phyloP scores from a whole-genome alignment of 2,113 vertebrate species.

The Coreoperca whiteheadi region DNA sequence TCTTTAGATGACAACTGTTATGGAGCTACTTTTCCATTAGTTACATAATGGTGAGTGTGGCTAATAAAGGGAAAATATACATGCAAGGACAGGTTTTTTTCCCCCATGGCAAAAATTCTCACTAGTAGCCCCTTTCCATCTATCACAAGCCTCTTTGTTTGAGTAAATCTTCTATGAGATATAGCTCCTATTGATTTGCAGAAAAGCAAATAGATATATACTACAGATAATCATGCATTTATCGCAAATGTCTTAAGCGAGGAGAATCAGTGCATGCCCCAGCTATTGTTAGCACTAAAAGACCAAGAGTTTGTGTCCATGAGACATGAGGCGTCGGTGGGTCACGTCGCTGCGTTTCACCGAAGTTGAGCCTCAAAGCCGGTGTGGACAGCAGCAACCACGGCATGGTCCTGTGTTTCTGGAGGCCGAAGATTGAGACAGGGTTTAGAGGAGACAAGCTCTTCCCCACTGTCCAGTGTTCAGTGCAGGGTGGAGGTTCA shows the following conservation, averaged over 20 bases:
- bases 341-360: slow-evolving; percentile 6
- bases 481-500: slow-evolving; percentile 30
- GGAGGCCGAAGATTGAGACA: slow-evolving; percentile 33
- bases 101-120: slow-evolving; percentile 44
- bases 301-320: slow-evolving; percentile 41
- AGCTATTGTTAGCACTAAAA: slow-evolving; percentile 46
- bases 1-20: slow-evolving; percentile 8
- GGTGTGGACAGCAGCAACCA: slow-evolving; percentile 44
- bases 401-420: slow-evolving; percentile 30
- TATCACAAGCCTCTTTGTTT: slow-evolving; percentile 29
- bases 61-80: slow-evolving; percentile 22
- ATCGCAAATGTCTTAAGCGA: slow-evolving; percentile 37
- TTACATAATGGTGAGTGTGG: slow-evolving; percentile 32
- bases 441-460: slow-evolving; percentile 15
- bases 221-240: slow-evolving; percentile 31
- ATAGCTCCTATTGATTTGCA: slow-evolving; percentile 48
- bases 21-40: slow-evolving; percentile 36
- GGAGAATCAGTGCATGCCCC: slow-evolving; percentile 57
- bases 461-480: slow-evolving; percentile 19
- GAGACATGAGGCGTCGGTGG: slow-evolving; percentile 35
- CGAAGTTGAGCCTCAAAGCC: slow-evolving; percentile 40
- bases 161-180: slow-evolving; percentile 33
- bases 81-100: slow-evolving; percentile 13
- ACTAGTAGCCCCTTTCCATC: slow-evolving; percentile 20
- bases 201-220: slow-evolving; percentile 26